Base-by-base conservation (phyloP, 2,888 invertebrate species). In the Euphydryas editha region DNA sequence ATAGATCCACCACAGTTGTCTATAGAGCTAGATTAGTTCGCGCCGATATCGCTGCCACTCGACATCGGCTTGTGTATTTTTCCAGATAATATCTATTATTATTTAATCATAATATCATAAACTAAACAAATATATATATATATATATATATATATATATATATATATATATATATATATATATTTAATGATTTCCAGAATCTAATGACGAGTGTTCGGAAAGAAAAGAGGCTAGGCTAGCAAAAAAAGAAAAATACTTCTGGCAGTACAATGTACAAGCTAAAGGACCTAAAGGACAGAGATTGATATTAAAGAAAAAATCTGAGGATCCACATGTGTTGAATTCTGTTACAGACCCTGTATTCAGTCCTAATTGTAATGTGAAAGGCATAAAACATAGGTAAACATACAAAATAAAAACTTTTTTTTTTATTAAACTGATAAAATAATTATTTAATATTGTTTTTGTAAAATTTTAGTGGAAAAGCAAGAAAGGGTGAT, bases 221-320 rank as follows among this genome's bases (percentile, higher is more conserved):
- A 82, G 82, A 65, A 91, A 88, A 80, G 85, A 93, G 68, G 81
- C 87, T 21, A 81, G 91, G 15, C 81, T 81, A 71, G 85, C 90
- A 59, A 97, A 97, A 85, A 97, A 96, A 76, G 98, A 98, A 81
- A 94, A 96, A 69, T 99, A 94, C 88, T 99, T 99, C 86, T 99
- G 99, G 99, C 99, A 99, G 86, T 99, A 99, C 87, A 99, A 99
- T 92, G 98, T 99, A 0, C 99, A 99, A 90, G 97, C 99, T 1
- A 98, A 99, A 90, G 99, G 99, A 1, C 98, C 99, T 6, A 98
- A 99, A 91, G 98, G 99, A 49, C 98, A 98, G 85, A 94, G 98
- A 71, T 93, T 98, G 70, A 95, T 97, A 57, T 94, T 98, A 77
- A 96, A 97, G 86, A 95, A 96, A 59, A 96, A 97, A 81, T 94